phyloP scores from a whole-genome alignment of 2,888 invertebrate species.

The Drosophila rellima region DNA sequence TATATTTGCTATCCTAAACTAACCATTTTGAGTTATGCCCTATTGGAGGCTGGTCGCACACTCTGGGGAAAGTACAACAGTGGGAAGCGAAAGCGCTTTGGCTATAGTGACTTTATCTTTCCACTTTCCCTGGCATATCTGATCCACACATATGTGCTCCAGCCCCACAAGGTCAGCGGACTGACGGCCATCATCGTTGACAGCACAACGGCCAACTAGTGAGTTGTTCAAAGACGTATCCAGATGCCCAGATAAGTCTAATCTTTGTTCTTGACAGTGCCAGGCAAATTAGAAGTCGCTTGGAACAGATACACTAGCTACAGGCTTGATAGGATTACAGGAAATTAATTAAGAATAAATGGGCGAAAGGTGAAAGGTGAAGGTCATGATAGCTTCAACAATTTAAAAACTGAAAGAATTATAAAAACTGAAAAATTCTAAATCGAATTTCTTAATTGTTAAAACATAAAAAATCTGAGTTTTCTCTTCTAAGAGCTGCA shows the following conservation, averaged over 20 bases:
- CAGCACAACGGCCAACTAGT: slow-evolving; percentile 54
- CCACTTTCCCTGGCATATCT: slow-evolving; percentile 50
- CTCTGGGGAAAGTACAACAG: slow-evolving; percentile 44
- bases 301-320: slow-evolving; percentile 31
- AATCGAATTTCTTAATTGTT: too few species aligned
- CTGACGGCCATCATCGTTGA: slow-evolving; percentile 47
- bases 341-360: background rate
- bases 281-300: slow-evolving; percentile 34
- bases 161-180: slow-evolving; percentile 32
- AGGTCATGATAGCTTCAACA: too few species aligned
- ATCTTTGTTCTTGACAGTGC: slow-evolving; percentile 29
- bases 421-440: background rate
- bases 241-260: background rate
- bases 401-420: too few species aligned
- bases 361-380: too few species aligned
- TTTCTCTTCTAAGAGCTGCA: too few species aligned
- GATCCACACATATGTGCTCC: slow-evolving; percentile 53
- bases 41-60: slow-evolving; percentile 63
- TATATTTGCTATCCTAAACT: slow-evolving; percentile 71
- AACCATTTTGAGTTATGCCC: slow-evolving; percentile 67
- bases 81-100: slow-evolving; percentile 22
- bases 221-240: slow-evolving; percentile 17
- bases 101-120: slow-evolving; percentile 39
- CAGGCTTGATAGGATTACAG: background rate
- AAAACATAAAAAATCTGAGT: too few species aligned